phyloP scores from a whole-genome alignment of 2,797 vertebrate species.

The Mormyrops boulengeri region DNA sequence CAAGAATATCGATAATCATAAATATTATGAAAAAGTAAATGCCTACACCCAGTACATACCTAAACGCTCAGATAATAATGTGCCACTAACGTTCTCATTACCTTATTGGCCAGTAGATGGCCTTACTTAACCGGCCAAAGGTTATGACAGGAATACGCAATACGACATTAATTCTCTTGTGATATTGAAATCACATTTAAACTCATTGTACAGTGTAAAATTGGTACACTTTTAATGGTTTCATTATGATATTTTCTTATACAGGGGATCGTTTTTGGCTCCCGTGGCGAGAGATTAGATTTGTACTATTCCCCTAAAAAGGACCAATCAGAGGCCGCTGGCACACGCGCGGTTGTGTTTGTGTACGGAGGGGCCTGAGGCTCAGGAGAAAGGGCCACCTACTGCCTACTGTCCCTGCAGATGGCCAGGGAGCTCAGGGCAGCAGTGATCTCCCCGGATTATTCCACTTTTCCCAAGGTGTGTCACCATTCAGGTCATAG shows the following conservation, averaged over 20 bases:
- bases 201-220: background rate
- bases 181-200: background rate
- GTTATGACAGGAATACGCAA: background rate
- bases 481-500: background rate
- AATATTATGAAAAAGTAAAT: constrained; percentile 60
- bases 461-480: constrained; percentile 65
- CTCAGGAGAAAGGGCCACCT: constrained; percentile 59
- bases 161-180: background rate
- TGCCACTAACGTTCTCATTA: background rate
- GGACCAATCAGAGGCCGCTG: constrained; percentile 14
- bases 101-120: background rate
- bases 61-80: background rate
- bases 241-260: constrained; percentile 6
- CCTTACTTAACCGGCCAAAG: background rate
- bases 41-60: background rate
- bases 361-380: constrained; percentile 66
- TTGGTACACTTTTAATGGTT: background rate
- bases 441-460: constrained; percentile 64
- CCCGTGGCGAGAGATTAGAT: constrained; percentile 61
- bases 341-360: constrained; percentile 55
- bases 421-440: constrained; percentile 60
- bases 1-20: constrained; percentile 50
- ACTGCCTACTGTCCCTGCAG: constrained; percentile 62
- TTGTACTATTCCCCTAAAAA: constrained; percentile 52
- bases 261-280: constrained; percentile 61